phyloP scores from a whole-genome alignment of 2,888 invertebrate genomes.

The Cremastinae sp. region DNA sequence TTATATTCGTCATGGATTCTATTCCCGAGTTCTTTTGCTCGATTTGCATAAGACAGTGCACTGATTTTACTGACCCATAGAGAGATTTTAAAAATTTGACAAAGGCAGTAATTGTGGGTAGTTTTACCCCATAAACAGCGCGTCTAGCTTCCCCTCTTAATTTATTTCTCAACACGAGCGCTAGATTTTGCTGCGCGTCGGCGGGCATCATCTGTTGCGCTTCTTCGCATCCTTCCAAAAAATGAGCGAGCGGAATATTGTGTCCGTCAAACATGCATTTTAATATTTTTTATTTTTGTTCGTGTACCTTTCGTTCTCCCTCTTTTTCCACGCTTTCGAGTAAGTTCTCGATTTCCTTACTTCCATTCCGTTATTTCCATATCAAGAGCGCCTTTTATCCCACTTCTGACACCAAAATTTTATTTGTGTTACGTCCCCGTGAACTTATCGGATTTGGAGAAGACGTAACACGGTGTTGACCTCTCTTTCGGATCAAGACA shows the following conservation, averaged over 20 bases:
- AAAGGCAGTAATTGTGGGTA: background rate
- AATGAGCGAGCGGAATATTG: too few relatives aligned
- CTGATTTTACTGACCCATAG: slow-evolving; percentile 21
- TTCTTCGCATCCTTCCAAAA: slow-evolving; percentile 15
- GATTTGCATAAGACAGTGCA: slow-evolving; percentile 18
- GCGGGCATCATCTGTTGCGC: slow-evolving; percentile 12
- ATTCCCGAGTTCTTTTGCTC: slow-evolving; percentile 26
- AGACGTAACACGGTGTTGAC: background rate
- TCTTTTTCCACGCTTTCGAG: background rate
- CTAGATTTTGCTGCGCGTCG: background rate
- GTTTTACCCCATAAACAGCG: slow-evolving; percentile 2
- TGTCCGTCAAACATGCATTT: too few relatives aligned
- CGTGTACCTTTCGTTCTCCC: too few relatives aligned
- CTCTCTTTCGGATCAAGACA: background rate
- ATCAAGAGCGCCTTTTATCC: background rate
- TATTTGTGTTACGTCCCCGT: background rate
- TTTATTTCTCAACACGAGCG: slow-evolving; percentile 1
- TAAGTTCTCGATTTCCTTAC: background rate
- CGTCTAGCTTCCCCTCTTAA: slow-evolving; percentile 22
- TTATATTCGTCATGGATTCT: slow-evolving; percentile 10
- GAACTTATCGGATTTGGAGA: background rate
- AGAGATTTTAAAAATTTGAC: slow-evolving; percentile 13
- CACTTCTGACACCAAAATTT: slow-evolving; percentile 2
- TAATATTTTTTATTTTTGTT: too few relatives aligned
- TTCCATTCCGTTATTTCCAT: background rate